phyloP scores from a whole-genome alignment of 2,113 vertebrate species.

The Poeciliopsis turrubarensis region DNA sequence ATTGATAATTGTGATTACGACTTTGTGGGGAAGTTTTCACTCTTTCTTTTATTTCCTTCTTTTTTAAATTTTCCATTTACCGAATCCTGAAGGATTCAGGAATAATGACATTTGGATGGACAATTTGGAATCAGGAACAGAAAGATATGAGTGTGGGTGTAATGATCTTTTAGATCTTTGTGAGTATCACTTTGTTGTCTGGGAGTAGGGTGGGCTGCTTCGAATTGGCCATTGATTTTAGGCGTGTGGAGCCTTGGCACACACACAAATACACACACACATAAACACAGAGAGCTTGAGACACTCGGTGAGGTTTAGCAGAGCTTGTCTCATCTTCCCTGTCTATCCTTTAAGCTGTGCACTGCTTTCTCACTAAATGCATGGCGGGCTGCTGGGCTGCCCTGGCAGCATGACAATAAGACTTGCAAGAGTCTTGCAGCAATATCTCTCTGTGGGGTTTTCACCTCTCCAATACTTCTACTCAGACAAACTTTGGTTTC shows the following conservation, averaged over 20 bases:
- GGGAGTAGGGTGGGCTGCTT: conserved; percentile 40
- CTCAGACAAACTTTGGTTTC: conserved; percentile 15
- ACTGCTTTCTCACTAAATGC: conserved; percentile 69
- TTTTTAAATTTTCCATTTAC: conserved; percentile 2
- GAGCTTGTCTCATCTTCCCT: conserved; percentile 66
- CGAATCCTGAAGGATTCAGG: conserved; percentile 1
- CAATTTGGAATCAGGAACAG: conserved; percentile 10
- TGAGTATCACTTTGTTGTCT: conserved; percentile 62
- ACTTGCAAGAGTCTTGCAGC: conserved; percentile 36
- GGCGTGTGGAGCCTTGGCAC: conserved; percentile 39
- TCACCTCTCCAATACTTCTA: conserved; percentile 22
- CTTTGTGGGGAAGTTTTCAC: conserved; percentile 24
- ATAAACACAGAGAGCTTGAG: conserved; percentile 35
- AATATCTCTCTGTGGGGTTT: conserved; percentile 34
- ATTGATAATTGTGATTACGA: conserved; percentile 30
- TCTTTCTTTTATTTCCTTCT: conserved; percentile 14
- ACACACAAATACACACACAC: background rate
- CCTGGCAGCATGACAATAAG: conserved; percentile 60
- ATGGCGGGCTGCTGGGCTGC: conserved; percentile 46
- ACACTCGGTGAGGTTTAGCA: conserved; percentile 60
- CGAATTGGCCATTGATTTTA: conserved; percentile 71
- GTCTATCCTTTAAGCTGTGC: conserved; percentile 65
- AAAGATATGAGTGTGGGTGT: conserved; percentile 40
- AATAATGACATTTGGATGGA: conserved; percentile 15
- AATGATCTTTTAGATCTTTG: conserved; percentile 61